A percentile compares a stretch with the other conserved stretches of the same genome.
Conservation (phyloP, 2,888 invertebrate species). For the Sminthurides aquaticus region DNA sequence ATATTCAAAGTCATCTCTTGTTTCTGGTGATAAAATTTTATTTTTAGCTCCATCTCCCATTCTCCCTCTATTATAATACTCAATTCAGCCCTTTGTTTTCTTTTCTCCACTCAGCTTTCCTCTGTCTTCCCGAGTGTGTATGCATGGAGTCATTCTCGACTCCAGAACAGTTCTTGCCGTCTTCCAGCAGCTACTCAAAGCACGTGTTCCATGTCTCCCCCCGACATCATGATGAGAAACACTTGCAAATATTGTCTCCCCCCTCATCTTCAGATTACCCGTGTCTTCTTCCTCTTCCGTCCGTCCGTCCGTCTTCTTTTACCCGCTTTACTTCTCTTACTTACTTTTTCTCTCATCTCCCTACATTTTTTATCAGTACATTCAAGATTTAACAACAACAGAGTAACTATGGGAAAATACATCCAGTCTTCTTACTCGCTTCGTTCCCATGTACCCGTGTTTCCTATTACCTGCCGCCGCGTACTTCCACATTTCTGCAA, state of each 20-base stretch:
- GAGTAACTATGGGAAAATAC: not conserved
- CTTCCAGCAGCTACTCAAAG: too few relatives aligned
- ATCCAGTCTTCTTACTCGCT: not conserved
- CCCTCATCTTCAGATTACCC: not conserved
- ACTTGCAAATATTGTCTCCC: not conserved
- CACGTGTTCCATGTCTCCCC: not conserved
- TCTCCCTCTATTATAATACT: not conserved
- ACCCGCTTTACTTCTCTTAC: not conserved
- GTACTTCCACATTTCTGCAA: too few relatives aligned
- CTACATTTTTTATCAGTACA: not conserved
- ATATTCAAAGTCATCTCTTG: conserved; percentile 5
- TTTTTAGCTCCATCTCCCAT: not conserved
- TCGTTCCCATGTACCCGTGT: not conserved
- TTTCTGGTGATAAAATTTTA: not conserved
- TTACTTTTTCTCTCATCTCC: not conserved
- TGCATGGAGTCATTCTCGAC: not conserved
- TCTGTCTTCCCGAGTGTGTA: not conserved
- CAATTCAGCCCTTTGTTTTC: not conserved
- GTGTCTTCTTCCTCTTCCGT: not conserved
- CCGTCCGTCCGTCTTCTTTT: not conserved
- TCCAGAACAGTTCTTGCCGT: not conserved
- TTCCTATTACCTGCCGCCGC: not conserved
- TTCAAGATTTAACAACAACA: not conserved
- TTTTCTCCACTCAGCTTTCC: not conserved
- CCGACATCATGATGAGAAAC: not conserved